Percentiles rank a stretch among this genome's conserved stretches.
Evolutionary conservation across 2,888 invertebrate species (phyloP).

Genomic region (Papilio protenor): DNA sequence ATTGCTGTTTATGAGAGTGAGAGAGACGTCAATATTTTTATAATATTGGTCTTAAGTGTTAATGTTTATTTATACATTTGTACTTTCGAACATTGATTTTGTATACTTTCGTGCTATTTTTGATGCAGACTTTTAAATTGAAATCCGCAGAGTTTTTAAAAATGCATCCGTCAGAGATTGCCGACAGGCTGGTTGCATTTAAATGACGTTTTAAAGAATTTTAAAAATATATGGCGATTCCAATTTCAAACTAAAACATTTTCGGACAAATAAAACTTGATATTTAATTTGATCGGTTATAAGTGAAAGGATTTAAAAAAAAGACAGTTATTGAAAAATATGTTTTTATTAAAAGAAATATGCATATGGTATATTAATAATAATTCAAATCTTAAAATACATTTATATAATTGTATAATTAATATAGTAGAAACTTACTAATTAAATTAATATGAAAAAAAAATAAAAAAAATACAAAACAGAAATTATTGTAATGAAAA

Average conservation of each 20-base stretch:
- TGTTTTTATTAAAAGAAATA: too few relatives aligned
- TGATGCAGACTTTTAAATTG: not conserved
- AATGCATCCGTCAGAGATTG: not conserved
- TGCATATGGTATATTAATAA: too few relatives aligned
- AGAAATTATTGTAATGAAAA: too few relatives aligned
- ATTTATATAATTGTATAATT: too few relatives aligned
- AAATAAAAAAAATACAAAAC: too few relatives aligned
- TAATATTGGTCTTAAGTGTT: too few relatives aligned
- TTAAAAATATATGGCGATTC: not conserved
- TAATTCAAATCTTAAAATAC: too few relatives aligned
- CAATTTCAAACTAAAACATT: not conserved
- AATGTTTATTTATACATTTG: not conserved
- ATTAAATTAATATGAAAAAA: too few relatives aligned
- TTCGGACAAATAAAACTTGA: not conserved
- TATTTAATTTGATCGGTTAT: not conserved
- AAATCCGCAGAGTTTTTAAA: not conserved
- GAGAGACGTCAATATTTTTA: too few relatives aligned
- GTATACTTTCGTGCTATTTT: not conserved
- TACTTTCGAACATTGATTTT: not conserved
- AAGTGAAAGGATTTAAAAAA: not conserved
- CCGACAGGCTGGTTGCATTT: slow-evolving; percentile 3
- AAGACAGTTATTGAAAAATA: too few relatives aligned
- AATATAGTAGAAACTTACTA: too few relatives aligned
- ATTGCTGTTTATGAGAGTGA: too few relatives aligned
- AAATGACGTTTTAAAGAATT: slow-evolving; percentile 3